These are phyloP conservation scores for Penaeus japonicus DNA, from an alignment of 1,140 invertebrate species.

Conservation along the genomic window DNA sequence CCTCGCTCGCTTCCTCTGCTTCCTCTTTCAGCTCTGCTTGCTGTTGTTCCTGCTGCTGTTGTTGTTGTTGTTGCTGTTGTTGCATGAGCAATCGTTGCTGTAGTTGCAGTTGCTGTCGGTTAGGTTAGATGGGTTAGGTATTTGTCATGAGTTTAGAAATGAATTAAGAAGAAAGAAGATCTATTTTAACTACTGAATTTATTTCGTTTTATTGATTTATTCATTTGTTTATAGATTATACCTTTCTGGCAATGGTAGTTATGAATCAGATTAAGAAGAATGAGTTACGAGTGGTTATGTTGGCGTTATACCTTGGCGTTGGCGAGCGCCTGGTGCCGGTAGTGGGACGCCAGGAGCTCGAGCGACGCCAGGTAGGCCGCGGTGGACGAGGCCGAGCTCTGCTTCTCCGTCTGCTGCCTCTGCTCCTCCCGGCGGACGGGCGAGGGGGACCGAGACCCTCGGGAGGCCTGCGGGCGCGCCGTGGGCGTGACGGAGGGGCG, in stretches of 20 bases:
- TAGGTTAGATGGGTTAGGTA: neutral
- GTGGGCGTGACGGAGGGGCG: neutral
- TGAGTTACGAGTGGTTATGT: neutral
- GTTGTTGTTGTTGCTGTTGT: slow-evolving; percentile 34
- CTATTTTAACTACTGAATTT: neutral
- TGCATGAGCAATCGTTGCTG: slow-evolving; percentile 45
- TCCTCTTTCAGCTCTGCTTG: neutral
- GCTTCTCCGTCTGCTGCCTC: neutral
- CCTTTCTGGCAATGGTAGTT: neutral
- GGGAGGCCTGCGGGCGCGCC: neutral
- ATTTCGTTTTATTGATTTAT: no score
- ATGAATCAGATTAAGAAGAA: neutral
- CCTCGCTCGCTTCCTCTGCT: neutral
- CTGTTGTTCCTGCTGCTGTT: neutral
- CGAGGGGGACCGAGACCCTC: neutral
- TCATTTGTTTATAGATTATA: neutral
- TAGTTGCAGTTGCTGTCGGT: slow-evolving; percentile 50
- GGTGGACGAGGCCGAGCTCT: slow-evolving; percentile 23
- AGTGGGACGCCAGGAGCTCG: slow-evolving; percentile 56
- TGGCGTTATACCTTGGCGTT: slow-evolving; percentile 53
- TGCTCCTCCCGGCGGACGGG: neutral
- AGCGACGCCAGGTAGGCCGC: slow-evolving; percentile 56
- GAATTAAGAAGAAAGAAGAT: neutral
- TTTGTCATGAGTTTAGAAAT: neutral
- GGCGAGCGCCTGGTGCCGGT: slow-evolving; percentile 54